Evolutionary conservation across 2,888 invertebrate species (phyloP), one percentile per base, ranked within the genome.

Genomic region (Nasonovia ribisnigri): DNA sequence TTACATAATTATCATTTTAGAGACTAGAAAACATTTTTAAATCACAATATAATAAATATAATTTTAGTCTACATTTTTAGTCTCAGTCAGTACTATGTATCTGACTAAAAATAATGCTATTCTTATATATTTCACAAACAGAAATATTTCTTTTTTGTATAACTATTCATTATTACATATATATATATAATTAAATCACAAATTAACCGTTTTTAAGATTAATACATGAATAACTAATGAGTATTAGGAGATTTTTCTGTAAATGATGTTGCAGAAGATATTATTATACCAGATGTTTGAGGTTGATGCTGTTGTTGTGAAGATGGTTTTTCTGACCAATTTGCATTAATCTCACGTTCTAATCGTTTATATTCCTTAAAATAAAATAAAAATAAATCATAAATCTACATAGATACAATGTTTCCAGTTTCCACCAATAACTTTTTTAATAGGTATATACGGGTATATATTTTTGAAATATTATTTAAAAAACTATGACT

Each of bases 301-400:
- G 84, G 86, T 51, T 88, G 48, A 24, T 84, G 57, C 10, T 84
- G 29, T 84, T 84, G 88, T 88, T 89, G 36, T 77, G 77, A 20
- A 36, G 77, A 77, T 36, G 77, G 42, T 48, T 48, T 16, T 26
- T 48, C 48, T 11, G 90, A n/a, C 90, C 90, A 90, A 42, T 90
- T 92, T 57, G 46, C 46, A 46, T 93, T 90, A 48, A 93, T 93
- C n/a, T 93, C 93, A 16, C 48, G 57, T 93, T 93, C 90, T 29
- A 93, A 29, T 20, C 93, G 57, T 16, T 93, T 93, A 60, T 93
- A 93, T 13, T 89, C 90, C 93, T 93, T 51, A 51, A 92, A 36
- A 8, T 4, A 87, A 92, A 88, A 86, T 11, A 84, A 36, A 67
- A 67, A 67, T 90, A 77, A 77, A 77, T 77, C 36, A 77, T 77